A percentile compares a stretch with the other conserved stretches of the same genome.
phyloP scores from a whole-genome alignment of 2,888 invertebrate genomes.

The Muscina levida region DNA sequence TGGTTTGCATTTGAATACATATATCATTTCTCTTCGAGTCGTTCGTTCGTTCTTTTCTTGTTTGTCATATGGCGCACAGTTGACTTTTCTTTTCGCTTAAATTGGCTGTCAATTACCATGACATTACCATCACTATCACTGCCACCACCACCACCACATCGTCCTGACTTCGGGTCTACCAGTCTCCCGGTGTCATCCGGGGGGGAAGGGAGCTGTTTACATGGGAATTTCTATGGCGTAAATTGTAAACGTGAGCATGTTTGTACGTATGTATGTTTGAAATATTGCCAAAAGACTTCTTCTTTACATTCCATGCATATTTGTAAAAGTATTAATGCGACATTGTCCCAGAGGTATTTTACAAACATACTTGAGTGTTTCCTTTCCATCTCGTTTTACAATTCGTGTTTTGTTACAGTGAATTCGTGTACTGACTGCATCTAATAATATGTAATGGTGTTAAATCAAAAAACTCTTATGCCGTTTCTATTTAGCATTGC shows the following conservation, averaged over 20 bases:
- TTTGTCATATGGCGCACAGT: too few species aligned
- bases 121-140: constrained; percentile 30
- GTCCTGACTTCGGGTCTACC: neutral
- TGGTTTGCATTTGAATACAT: constrained; percentile 37
- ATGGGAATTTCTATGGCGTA: neutral
- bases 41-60: constrained; percentile 33
- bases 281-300: constrained; percentile 6
- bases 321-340: constrained; percentile 48
- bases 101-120: constrained; percentile 61
- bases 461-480: too few species aligned
- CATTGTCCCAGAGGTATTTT: constrained; percentile 55
- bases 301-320: constrained; percentile 46
- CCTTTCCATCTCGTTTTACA: constrained; percentile 18
- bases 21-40: constrained; percentile 3
- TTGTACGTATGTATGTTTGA: neutral
- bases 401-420: too few species aligned
- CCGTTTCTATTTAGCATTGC: too few species aligned
- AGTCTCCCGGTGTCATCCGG: neutral
- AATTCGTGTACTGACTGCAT: too few species aligned
- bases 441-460: too few species aligned
- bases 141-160: constrained; percentile 17
- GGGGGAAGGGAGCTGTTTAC: neutral
- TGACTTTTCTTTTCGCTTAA: constrained; percentile 55
- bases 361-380: constrained; percentile 30
- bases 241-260: neutral